phyloP scores from a whole-genome alignment of 2,797 vertebrate genomes.

The Halcyon smyrnensis region DNA sequence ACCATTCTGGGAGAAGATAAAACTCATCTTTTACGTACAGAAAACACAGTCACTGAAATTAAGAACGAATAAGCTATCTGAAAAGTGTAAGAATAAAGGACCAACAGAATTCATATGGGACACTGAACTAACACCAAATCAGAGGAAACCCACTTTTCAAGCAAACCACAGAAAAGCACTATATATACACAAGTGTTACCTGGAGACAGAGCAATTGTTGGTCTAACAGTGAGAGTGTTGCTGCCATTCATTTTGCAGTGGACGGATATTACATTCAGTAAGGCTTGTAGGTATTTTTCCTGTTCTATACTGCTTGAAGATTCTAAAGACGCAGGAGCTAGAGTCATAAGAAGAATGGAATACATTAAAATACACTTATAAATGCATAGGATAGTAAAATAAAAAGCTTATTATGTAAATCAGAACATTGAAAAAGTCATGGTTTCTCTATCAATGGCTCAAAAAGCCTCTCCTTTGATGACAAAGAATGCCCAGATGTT shows the following conservation, averaged over 20 bases:
- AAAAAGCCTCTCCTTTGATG: not conserved
- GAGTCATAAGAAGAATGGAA: constrained; percentile 6
- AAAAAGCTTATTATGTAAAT: not conserved
- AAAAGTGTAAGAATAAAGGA: not conserved
- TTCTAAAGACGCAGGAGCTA: constrained; percentile 90
- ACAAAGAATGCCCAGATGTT: not conserved
- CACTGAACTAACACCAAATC: not conserved
- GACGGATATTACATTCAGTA: constrained; percentile 91
- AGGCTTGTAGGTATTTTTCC: constrained; percentile 96
- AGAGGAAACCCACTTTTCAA: not conserved
- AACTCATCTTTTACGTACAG: not conserved
- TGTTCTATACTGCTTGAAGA: constrained; percentile 97
- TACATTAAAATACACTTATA: not conserved
- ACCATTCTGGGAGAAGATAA: not conserved
- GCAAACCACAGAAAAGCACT: not conserved
- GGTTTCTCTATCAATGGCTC: not conserved
- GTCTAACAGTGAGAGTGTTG: constrained; percentile 88
- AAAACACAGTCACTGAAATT: not conserved
- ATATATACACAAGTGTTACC: constrained; percentile 78
- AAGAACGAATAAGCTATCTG: not conserved
- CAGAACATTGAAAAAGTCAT: not conserved
- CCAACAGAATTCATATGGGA: not conserved
- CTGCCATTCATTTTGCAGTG: constrained; percentile 90
- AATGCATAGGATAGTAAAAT: not conserved
- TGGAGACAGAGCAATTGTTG: constrained; percentile 91